Conservation (phyloP, 53 echinoderm and acorn worm genomes). For the Patiria pectinifera region DNA sequence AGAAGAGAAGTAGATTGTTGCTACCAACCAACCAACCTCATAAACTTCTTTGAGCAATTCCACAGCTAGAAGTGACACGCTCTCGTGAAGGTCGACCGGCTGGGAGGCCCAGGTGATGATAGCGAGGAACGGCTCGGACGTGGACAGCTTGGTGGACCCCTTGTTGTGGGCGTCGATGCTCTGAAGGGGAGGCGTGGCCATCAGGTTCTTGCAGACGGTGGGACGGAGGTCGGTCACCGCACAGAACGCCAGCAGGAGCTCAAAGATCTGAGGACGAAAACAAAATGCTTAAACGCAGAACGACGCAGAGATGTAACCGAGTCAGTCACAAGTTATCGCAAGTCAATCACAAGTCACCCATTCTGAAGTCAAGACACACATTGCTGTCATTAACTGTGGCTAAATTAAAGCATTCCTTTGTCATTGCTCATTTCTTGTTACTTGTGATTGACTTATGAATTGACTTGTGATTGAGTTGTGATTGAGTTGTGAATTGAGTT, state of each 20-base stretch:
- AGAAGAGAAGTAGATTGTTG: too few relatives aligned
- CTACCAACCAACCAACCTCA: slow-evolving; percentile 71
- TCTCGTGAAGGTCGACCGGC: slow-evolving; percentile 64
- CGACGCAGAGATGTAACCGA: too few relatives aligned
- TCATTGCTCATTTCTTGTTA: too few relatives aligned
- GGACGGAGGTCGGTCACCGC: slow-evolving; percentile 73
- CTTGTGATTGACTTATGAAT: too few relatives aligned
- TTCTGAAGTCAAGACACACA: too few relatives aligned
- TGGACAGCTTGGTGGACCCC: slow-evolving; percentile 33
- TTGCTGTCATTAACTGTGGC: too few relatives aligned
- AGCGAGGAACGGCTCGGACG: slow-evolving; percentile 78
- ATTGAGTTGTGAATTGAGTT: too few relatives aligned
- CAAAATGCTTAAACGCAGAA: background rate
- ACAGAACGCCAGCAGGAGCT: slow-evolving; percentile 85
- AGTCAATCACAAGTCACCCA: too few relatives aligned
- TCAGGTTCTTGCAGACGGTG: slow-evolving; percentile 79
- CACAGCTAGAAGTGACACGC: slow-evolving; percentile 75
- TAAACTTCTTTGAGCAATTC: slow-evolving; percentile 86
- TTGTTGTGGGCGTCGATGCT: slow-evolving; percentile 40
- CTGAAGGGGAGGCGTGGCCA: slow-evolving; percentile 66
- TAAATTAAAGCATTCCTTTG: too few relatives aligned
- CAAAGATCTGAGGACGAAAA: slow-evolving; percentile 74
- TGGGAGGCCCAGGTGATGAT: slow-evolving; percentile 79
- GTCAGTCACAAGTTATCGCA: too few relatives aligned
- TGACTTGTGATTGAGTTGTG: too few relatives aligned